These are phyloP conservation scores for Turnix velox DNA, from an alignment of 2,113 vertebrate species.

Conservation along the genomic window DNA sequence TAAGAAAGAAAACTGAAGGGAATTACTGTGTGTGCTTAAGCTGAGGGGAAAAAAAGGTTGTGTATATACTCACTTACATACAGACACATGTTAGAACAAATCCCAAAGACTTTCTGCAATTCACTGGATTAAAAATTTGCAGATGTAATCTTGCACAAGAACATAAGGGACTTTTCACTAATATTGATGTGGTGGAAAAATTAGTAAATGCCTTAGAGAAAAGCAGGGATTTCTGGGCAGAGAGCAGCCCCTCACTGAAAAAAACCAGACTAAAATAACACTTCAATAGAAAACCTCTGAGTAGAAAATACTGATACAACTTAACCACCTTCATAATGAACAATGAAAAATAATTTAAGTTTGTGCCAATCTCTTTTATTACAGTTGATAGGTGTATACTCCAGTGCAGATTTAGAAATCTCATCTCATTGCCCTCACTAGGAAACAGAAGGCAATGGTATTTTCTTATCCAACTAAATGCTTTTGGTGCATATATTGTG, in stretches of 20 bases:
- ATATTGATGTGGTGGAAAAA: not conserved
- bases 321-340: not conserved
- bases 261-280: not conserved
- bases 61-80: not conserved
- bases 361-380: not conserved
- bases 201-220: not conserved
- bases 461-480: not conserved
- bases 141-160: not conserved
- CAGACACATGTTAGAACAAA: not conserved
- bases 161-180: not conserved
- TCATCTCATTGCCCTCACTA: not conserved
- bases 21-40: not conserved
- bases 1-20: not conserved
- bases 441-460: not conserved
- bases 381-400: not conserved
- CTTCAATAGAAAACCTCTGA: fast-evolving
- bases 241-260: not conserved
- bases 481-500: not conserved
- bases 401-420: not conserved
- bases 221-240: not conserved
- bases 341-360: not conserved
- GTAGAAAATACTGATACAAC: not conserved
- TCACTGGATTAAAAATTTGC: not conserved
- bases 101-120: not conserved
- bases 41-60: fast-evolving